Percentiles rank a stretch among this genome's conserved stretches.
Evolutionary conservation across 2,797 vertebrate species (phyloP).

Genomic region (Simalia tracyae): DNA sequence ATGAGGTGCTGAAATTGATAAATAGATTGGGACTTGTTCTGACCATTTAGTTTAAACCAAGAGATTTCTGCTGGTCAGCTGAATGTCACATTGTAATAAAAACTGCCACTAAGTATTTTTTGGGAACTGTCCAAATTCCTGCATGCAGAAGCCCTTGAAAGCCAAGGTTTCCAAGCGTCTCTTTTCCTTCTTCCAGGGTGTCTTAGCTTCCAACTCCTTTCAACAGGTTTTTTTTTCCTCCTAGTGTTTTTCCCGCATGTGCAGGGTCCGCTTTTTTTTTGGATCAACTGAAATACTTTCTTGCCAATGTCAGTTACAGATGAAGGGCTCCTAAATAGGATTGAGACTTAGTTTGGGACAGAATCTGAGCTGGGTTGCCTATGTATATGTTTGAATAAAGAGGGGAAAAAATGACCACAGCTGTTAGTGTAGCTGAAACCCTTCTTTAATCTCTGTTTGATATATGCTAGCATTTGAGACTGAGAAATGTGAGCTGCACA

Average conservation of each 20-base stretch:
- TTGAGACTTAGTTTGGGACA: neutral
- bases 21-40: no score
- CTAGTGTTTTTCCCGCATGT: no score
- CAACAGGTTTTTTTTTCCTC: no score
- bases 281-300: neutral
- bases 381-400: neutral
- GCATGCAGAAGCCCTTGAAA: neutral
- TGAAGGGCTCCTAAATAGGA: no score
- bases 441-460: neutral
- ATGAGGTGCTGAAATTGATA: no score
- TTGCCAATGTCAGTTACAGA: neutral
- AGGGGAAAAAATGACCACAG: neutral
- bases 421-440: neutral
- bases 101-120: neutral
- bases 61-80: neutral
- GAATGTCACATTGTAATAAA: neutral
- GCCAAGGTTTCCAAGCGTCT: neutral
- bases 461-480: neutral
- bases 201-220: neutral
- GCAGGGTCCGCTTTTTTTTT: no score
- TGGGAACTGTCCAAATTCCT: neutral
- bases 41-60: neutral
- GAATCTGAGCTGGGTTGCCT: neutral
- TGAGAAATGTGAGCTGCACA: neutral
- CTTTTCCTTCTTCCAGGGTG: no score